Conservation (phyloP, 2,797 vertebrate species). For the Neosilurus mollespiculum region DNA sequence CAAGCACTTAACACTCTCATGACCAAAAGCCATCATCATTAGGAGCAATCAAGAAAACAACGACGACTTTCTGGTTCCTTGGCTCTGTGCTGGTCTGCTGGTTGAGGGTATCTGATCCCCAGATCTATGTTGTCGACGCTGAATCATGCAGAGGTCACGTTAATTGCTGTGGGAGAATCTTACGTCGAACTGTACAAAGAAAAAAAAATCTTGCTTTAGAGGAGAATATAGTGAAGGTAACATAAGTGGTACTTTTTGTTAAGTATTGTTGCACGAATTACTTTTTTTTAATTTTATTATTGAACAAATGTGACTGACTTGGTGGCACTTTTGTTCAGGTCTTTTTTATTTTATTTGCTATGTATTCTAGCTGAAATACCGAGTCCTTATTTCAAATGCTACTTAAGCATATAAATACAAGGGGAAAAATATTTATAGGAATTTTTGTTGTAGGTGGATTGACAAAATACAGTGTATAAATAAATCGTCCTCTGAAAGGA, state of each 20-base stretch:
- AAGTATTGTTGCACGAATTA: conserved; percentile 82
- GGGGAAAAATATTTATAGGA: conserved; percentile 82
- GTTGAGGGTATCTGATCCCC: conserved; percentile 48
- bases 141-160: conserved; percentile 65
- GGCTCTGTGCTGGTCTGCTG: conserved; percentile 44
- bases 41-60: conserved; percentile 25
- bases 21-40: conserved; percentile 50
- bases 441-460: conserved; percentile 75
- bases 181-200: conserved; percentile 77
- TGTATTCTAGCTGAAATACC: conserved; percentile 72
- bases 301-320: conserved; percentile 77
- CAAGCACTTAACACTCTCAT: conserved; percentile 55
- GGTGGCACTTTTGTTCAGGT: conserved; percentile 76
- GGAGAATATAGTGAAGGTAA: conserved; percentile 80
- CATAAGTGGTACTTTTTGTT: conserved; percentile 78
- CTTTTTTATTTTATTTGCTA: conserved; percentile 65
- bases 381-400: conserved; percentile 75
- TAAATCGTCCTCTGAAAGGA: conserved; percentile 77
- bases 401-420: conserved; percentile 81
- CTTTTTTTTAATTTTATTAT: conserved; percentile 72
- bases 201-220: conserved; percentile 70
- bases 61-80: conserved; percentile 24
- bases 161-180: conserved; percentile 75
- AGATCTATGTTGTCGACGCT: conserved; percentile 18
- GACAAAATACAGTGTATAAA: conserved; percentile 78